A percentile compares a stretch with the other conserved stretches of the same genome.
phyloP scores from a whole-genome alignment of 2,888 invertebrate species.

The Pimpla rufipes region DNA sequence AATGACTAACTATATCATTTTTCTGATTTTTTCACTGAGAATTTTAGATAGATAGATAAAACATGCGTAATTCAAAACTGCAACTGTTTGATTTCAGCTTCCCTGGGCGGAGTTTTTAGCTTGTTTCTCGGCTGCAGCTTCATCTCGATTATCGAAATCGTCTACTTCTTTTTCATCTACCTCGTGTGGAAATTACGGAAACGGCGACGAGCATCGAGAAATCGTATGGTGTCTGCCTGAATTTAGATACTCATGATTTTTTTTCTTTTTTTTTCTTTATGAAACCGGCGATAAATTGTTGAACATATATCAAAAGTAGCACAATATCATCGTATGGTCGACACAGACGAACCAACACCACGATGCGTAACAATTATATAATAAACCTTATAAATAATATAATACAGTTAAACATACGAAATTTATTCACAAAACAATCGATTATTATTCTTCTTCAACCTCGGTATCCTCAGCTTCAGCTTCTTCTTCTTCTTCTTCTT shows the following conservation, averaged over 20 bases:
- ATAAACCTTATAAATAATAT: slow-evolving; percentile 32
- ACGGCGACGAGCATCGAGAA: neutral
- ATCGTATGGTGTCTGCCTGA: neutral
- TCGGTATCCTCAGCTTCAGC: slow-evolving; percentile 49
- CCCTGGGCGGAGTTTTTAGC: slow-evolving; percentile 85
- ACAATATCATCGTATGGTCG: slow-evolving; percentile 16
- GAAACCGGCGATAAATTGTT: slow-evolving; percentile 1
- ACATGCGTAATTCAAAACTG: neutral
- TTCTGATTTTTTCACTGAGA: neutral
- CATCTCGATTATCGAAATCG: slow-evolving; percentile 83
- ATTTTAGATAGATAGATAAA: neutral
- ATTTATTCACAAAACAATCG: neutral
- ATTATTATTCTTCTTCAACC: slow-evolving; percentile 57
- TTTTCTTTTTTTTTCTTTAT: neutral
- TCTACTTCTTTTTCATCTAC: slow-evolving; percentile 81
- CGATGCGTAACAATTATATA: slow-evolving; percentile 24
- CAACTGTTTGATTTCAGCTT: slow-evolving; percentile 82
- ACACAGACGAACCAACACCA: slow-evolving; percentile 35
- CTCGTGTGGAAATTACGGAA: slow-evolving; percentile 64
- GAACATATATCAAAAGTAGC: neutral
- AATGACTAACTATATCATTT: neutral
- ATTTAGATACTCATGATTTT: neutral
- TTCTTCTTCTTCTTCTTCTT: slow-evolving; percentile 42
- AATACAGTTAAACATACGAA: slow-evolving; percentile 47
- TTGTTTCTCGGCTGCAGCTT: slow-evolving; percentile 85